Conservation (phyloP, 2,888 invertebrate genomes). For the Cheilosia vernalis region DNA sequence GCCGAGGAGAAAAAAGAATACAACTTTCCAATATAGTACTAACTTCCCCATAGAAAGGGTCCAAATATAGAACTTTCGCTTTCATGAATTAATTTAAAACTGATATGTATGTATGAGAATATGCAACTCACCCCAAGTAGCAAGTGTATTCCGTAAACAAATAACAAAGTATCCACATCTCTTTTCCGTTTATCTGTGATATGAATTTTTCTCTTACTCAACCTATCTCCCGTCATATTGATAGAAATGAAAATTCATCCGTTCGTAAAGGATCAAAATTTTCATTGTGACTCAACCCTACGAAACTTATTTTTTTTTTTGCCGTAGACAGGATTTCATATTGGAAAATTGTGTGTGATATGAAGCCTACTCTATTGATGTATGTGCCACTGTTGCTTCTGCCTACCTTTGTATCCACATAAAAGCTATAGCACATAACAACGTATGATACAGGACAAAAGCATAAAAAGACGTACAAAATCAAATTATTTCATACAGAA, state of each 20-base stretch:
- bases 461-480: slow-evolving; percentile 24
- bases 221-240: slow-evolving; percentile 42
- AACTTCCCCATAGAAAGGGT: too few species aligned
- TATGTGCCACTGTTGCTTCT: slow-evolving; percentile 23
- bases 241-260: slow-evolving; percentile 58
- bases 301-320: neutral
- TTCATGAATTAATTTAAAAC: slow-evolving; percentile 2
- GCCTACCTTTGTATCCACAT: slow-evolving; percentile 4
- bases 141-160: slow-evolving; percentile 19
- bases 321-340: slow-evolving; percentile 9
- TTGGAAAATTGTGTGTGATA: slow-evolving; percentile 32
- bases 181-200: slow-evolving; percentile 1
- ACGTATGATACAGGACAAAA: slow-evolving; percentile 29
- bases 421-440: slow-evolving; percentile 3
- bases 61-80: neutral
- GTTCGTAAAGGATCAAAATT: slow-evolving; percentile 55
- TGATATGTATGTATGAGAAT: neutral
- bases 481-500: slow-evolving; percentile 13
- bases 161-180: slow-evolving; percentile 27
- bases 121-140: neutral
- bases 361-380: slow-evolving; percentile 24
- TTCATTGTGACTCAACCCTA: slow-evolving; percentile 29
- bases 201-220: slow-evolving; percentile 26
- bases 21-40: too few species aligned
- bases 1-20: too few species aligned